A percentile compares a stretch with the other conserved stretches of the same genome.
These are phyloP conservation scores for Brachionus calyciflorus DNA, from an alignment of 1,140 invertebrate genomes.

Conservation along the genomic window DNA sequence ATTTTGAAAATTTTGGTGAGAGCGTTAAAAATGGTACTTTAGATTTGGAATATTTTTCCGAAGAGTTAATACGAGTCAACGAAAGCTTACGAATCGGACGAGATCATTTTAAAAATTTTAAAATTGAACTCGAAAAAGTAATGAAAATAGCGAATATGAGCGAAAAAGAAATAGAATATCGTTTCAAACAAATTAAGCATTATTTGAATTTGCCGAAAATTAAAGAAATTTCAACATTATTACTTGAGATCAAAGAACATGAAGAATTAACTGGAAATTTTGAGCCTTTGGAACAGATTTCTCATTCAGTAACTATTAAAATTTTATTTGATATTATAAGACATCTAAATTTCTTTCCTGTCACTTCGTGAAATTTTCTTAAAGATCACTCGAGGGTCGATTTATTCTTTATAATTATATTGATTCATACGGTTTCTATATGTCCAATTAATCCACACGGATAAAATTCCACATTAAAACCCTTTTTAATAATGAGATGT, in stretches of 20 bases:
- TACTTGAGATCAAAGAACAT: neutral
- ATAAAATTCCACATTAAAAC: no score
- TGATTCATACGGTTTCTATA: no score
- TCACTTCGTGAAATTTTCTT: no score
- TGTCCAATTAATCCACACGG: no score
- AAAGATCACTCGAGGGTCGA: no score
- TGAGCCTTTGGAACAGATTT: neutral
- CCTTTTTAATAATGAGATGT: no score
- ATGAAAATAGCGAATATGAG: neutral
- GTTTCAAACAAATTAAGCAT: constrained; percentile 16
- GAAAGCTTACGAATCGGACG: no score
- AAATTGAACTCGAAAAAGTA: neutral
- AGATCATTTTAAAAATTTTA: neutral
- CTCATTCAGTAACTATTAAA: neutral
- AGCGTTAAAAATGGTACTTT: neutral
- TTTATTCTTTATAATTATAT: no score
- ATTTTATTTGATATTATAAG: no score
- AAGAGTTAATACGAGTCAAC: neutral
- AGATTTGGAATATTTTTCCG: neutral
- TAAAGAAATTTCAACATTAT: neutral
- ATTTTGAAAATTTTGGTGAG: neutral
- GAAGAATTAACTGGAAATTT: neutral
- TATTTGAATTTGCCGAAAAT: constrained; percentile 26
- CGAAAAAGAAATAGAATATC: neutral
- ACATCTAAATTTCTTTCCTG: no score